Evolutionary conservation across 2,113 vertebrate species (phyloP).

Genomic region (Brachypteracias leptosomus): DNA sequence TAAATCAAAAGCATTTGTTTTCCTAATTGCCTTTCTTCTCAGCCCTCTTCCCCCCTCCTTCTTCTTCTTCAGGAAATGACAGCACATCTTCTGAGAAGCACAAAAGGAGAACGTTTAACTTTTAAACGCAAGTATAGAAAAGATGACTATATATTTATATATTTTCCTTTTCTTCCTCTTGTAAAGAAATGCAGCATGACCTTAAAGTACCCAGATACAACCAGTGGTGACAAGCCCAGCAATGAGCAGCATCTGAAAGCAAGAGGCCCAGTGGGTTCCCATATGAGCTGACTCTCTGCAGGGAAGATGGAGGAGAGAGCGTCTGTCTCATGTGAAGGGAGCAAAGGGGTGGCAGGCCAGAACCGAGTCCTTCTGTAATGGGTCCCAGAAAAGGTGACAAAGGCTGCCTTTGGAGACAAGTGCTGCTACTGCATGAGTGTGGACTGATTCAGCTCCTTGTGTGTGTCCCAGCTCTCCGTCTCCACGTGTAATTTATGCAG

Average conservation of each 20-base stretch:
- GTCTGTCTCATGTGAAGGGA: neutral
- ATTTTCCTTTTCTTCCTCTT: neutral
- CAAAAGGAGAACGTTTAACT: neutral
- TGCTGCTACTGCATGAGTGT: accelerated
- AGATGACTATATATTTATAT: neutral
- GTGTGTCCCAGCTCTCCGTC: neutral
- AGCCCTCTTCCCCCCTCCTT: neutral
- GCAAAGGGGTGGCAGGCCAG: neutral
- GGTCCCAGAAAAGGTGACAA: neutral
- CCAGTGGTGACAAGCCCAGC: neutral
- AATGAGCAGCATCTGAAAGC: neutral
- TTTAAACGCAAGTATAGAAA: neutral
- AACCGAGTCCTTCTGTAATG: neutral
- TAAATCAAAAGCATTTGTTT: neutral
- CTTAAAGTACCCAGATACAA: neutral
- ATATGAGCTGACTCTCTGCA: neutral
- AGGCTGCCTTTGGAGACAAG: neutral
- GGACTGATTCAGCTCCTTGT: neutral
- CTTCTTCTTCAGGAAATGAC: neutral
- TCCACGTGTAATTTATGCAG: neutral
- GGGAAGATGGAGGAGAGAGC: neutral
- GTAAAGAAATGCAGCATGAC: neutral
- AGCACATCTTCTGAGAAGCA: neutral
- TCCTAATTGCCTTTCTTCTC: neutral
- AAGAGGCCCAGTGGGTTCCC: neutral